Evolutionary conservation across 2,888 invertebrate genomes (phyloP), one percentile per base, ranked within the genome.

Genomic region (Trachelus tabidus): DNA sequence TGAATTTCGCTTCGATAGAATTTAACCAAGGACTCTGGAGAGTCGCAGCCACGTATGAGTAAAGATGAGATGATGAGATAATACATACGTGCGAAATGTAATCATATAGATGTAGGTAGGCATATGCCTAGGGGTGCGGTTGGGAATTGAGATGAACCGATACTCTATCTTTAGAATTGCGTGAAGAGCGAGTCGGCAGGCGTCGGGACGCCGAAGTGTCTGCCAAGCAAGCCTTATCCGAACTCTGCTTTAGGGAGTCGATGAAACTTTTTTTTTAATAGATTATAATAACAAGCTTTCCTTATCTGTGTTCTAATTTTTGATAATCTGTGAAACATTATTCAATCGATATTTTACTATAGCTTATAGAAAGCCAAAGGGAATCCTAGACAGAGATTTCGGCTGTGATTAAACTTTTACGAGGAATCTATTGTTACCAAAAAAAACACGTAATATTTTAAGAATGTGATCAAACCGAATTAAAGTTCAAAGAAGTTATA

Each of bases 201-300:
- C 82, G 77, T 82, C 78, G 79, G 78, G 83, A 83, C 81, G 81
- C 83, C 84, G 15, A 82, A 79, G 81, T 80, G 84, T 86, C 85
- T 85, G 80, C 80, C 79, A 23, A 77, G 75, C 71, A 75, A 40
- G 75, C 79, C 83, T 86, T 85, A 86, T 86, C 83, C 80, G 77
- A 82, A 76, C 77, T 76, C 77, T 79, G 76, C 40, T 77, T 79
- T 79, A 56, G 23, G 15, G 56, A 56, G 23, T 23, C 2, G 56
- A 56, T 56, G 23, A 56, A 9, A 56, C 9, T 9, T 56, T 56
- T 23, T 56, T 56, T 23, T 23, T 1, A 15, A 56, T 56, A 56
- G 23, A 56, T 56, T 23, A 56, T 23, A 56, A 23, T 6, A 56
- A 56, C 23, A 56, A 56, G 15, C 15, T 40, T 4, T 15, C 40